phyloP scores from a whole-genome alignment of 2,113 vertebrate genomes.

The Telmatochromis brachygnathus region DNA sequence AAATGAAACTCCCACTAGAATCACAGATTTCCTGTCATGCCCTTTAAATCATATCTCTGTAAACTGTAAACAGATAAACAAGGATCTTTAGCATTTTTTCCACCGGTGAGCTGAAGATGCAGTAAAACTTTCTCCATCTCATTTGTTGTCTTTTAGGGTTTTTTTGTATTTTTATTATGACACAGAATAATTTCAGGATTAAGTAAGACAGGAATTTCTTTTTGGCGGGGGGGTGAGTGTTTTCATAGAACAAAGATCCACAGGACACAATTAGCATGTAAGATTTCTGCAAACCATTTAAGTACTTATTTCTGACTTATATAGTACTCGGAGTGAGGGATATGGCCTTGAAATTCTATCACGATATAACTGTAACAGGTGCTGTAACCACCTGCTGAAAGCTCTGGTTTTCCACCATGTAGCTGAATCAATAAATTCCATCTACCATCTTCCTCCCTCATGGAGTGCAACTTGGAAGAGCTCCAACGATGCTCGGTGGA shows the following conservation, averaged over 20 bases:
- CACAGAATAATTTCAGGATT: not conserved
- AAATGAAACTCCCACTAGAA: not conserved
- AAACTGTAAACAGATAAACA: not conserved
- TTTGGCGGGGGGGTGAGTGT: not conserved
- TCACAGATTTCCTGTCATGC: not conserved
- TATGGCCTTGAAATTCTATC: not conserved
- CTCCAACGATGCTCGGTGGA: not conserved
- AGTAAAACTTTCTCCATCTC: not conserved
- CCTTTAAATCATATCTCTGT: not conserved
- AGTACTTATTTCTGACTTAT: not conserved
- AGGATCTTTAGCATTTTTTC: not conserved
- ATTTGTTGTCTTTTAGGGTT: rapidly evolving
- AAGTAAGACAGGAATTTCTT: not conserved
- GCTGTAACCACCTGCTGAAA: not conserved
- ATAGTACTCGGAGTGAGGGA: not conserved
- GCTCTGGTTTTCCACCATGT: not conserved
- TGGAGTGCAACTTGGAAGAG: not conserved
- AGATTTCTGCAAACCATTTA: not conserved
- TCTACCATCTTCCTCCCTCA: not conserved
- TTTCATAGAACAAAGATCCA: not conserved
- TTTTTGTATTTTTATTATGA: not conserved
- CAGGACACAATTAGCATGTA: not conserved
- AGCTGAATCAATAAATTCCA: not conserved
- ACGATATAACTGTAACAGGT: not conserved
- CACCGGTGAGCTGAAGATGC: not conserved